Conservation (phyloP, 2,113 vertebrate genomes). For the Alosa alosa region DNA sequence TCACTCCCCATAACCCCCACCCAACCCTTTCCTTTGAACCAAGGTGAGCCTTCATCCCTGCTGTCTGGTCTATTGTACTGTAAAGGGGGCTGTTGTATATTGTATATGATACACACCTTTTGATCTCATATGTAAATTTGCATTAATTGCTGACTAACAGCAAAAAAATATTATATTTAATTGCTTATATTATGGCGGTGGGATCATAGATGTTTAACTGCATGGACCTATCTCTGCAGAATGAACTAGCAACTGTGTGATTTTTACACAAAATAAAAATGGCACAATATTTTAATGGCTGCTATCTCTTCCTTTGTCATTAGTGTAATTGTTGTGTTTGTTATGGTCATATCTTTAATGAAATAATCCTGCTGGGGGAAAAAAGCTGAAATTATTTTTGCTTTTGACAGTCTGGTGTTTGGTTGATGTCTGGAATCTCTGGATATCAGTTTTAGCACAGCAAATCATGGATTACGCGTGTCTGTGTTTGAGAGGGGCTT, state of each 20-base stretch:
- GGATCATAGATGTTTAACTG: slow-evolving; percentile 91
- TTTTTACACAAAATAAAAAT: slow-evolving; percentile 96
- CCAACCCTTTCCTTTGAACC: slow-evolving; percentile 55
- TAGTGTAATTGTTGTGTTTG: background rate
- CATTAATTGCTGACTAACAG: slow-evolving; percentile 94
- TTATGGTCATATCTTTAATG: background rate
- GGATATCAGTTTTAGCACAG: background rate
- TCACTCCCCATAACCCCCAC: background rate
- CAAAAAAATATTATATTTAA: slow-evolving; percentile 87
- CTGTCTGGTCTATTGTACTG: slow-evolving; percentile 81
- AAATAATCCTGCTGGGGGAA: background rate
- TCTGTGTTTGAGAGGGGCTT: background rate
- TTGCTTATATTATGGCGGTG: slow-evolving; percentile 89
- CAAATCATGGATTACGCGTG: background rate
- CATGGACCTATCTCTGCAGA: slow-evolving; percentile 92
- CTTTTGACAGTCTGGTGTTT: background rate
- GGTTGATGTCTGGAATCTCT: background rate
- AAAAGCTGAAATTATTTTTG: background rate
- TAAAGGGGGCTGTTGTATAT: slow-evolving; percentile 81
- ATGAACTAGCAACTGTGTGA: slow-evolving; percentile 91
- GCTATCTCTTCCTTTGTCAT: slow-evolving; percentile 52
- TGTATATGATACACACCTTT: slow-evolving; percentile 87
- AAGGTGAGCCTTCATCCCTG: slow-evolving; percentile 70
- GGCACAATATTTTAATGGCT: slow-evolving; percentile 88
- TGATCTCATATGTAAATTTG: slow-evolving; percentile 92